phyloP scores from a whole-genome alignment of 2,113 vertebrate species.

The Heterotilapia buettikoferi region DNA sequence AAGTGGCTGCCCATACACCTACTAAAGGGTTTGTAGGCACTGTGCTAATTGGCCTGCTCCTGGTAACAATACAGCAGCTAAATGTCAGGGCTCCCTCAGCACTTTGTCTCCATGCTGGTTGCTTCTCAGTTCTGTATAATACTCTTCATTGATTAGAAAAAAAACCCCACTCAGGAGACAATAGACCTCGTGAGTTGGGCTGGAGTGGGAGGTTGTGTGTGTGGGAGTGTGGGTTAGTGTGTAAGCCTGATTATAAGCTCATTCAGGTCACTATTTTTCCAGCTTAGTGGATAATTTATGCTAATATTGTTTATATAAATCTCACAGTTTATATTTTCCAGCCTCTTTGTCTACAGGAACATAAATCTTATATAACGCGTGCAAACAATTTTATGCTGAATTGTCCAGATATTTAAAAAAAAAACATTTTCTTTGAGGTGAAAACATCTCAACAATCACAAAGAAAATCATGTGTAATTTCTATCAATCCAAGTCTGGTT shows the following conservation, averaged over 20 bases:
- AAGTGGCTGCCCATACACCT: slow-evolving; percentile 1
- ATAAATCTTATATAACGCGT: neutral
- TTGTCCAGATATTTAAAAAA: neutral
- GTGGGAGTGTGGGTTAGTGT: neutral
- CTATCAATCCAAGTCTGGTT: neutral
- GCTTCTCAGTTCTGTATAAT: neutral
- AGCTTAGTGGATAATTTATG: neutral
- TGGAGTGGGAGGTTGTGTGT: neutral
- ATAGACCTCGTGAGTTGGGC: neutral
- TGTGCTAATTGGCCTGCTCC: slow-evolving; percentile 44
- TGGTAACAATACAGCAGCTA: slow-evolving; percentile 43
- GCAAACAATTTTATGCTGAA: slow-evolving; percentile 1
- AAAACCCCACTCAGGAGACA: neutral
- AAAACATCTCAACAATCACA: neutral
- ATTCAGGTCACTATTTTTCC: slow-evolving; percentile 1
- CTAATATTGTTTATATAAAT: neutral
- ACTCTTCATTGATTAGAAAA: neutral
- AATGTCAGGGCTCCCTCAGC: slow-evolving; percentile 61
- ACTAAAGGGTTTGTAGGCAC: neutral
- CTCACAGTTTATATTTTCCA: neutral
- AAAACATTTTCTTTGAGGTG: neutral
- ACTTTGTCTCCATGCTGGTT: slow-evolving; percentile 11
- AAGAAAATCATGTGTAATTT: neutral
- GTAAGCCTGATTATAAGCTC: neutral
- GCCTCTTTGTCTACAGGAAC: neutral